phyloP scores from a whole-genome alignment of 2,113 vertebrate species.

The Cheirogaleus medius region DNA sequence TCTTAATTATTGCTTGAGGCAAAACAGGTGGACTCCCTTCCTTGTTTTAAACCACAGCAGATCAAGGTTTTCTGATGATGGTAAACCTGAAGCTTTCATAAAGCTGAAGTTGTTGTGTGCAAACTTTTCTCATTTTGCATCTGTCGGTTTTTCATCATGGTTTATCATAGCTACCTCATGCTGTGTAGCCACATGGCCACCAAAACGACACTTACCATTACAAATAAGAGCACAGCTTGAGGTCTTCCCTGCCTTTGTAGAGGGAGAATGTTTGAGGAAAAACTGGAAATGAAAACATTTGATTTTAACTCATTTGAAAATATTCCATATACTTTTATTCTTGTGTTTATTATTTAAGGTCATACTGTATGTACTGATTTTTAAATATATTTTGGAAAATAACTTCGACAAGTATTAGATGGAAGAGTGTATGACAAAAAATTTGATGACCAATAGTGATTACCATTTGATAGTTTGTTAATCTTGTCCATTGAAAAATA shows the following conservation, averaged over 20 bases:
- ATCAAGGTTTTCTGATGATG: slow-evolving; percentile 40
- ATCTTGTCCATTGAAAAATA: background rate
- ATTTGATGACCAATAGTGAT: background rate
- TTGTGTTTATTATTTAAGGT: background rate
- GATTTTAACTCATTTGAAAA: background rate
- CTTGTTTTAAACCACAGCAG: slow-evolving; percentile 27
- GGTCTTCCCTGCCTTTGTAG: background rate
- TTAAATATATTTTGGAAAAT: background rate
- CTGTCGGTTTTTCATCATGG: slow-evolving; percentile 59
- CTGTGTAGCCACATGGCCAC: slow-evolving; percentile 66
- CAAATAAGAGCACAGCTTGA: slow-evolving; percentile 49
- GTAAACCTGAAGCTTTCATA: slow-evolving; percentile 34
- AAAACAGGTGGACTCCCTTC: slow-evolving; percentile 67
- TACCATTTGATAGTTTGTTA: background rate
- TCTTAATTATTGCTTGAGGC: slow-evolving; percentile 71
- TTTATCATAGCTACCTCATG: slow-evolving; percentile 38
- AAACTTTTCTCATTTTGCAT: slow-evolving; percentile 60
- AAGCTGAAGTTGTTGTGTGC: background rate
- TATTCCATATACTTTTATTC: background rate
- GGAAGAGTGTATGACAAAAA: background rate
- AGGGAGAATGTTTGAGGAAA: background rate
- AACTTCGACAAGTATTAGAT: background rate
- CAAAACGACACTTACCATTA: slow-evolving; percentile 35
- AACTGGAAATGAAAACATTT: background rate
- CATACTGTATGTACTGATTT: background rate